These are phyloP conservation scores for Malurus melanocephalus DNA, from an alignment of 2,113 vertebrate genomes.

Conservation along the genomic window DNA sequence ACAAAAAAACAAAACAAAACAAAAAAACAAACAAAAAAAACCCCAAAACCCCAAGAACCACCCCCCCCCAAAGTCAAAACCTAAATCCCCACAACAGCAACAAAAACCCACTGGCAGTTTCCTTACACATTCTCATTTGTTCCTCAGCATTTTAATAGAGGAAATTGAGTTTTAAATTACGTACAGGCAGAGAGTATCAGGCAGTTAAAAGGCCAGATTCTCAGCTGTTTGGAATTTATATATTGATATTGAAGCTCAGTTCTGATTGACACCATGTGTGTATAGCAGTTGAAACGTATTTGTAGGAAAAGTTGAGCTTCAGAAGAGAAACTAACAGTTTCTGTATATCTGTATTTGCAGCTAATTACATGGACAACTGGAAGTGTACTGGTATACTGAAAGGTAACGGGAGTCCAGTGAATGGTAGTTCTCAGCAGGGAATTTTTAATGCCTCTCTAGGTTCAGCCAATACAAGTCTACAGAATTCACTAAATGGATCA, in stretches of 20 bases:
- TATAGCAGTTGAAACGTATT: neutral
- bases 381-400: slow-evolving; percentile 96
- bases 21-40: too few relatives aligned
- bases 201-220: neutral
- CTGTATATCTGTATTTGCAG: slow-evolving; percentile 56
- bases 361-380: slow-evolving; percentile 99
- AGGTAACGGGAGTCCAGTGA: slow-evolving; percentile 94
- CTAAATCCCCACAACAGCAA: neutral
- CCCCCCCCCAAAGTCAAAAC: too few relatives aligned
- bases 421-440: slow-evolving; percentile 83
- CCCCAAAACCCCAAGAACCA: too few relatives aligned
- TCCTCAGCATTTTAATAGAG: neutral
- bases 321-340: neutral
- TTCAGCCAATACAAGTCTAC: slow-evolving; percentile 80
- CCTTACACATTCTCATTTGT: neutral
- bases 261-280: neutral
- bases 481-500: slow-evolving; percentile 86
- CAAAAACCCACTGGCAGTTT: neutral
- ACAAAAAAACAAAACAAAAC: too few relatives aligned
- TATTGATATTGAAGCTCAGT: neutral
- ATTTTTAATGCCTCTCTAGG: slow-evolving; percentile 81
- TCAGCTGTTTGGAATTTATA: neutral
- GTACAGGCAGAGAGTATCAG: neutral
- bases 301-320: neutral
- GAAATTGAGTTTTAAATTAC: neutral